A percentile compares a stretch with the other conserved stretches of the same genome.
Conservation (phyloP, 2,797 vertebrate species). For the Pseudotriccus pelzelni region DNA sequence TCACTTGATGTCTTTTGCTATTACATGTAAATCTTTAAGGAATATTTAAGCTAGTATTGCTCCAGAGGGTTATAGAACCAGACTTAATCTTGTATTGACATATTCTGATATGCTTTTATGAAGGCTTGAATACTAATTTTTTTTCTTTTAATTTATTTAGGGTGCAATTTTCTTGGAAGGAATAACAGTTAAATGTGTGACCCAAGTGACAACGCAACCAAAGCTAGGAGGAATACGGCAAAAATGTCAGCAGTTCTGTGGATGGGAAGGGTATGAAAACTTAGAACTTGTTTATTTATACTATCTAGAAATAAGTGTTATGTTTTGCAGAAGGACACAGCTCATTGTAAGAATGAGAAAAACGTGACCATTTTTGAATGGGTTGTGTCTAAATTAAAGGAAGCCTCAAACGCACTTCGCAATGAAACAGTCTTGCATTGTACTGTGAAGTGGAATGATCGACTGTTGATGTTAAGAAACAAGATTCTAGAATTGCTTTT, state of each 20-base stretch:
- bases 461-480: neutral
- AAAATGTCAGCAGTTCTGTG: conserved; percentile 92
- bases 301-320: neutral
- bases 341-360: neutral
- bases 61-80: neutral
- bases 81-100: neutral
- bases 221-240: conserved; percentile 91
- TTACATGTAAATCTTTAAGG: neutral
- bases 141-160: conserved; percentile 62
- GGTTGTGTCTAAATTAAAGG: neutral
- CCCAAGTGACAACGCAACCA: conserved; percentile 90
- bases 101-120: neutral
- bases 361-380: neutral
- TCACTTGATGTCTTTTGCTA: neutral
- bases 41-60: neutral
- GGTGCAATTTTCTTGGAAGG: conserved; percentile 96
- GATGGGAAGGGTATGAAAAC: conserved; percentile 89
- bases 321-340: neutral
- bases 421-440: neutral
- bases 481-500: neutral
- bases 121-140: neutral
- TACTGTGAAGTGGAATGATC: neutral
- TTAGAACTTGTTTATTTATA: neutral
- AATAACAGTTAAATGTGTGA: conserved; percentile 89
- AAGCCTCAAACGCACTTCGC: neutral